phyloP scores from a whole-genome alignment of 2,113 vertebrate genomes.

The Salvator merianae region DNA sequence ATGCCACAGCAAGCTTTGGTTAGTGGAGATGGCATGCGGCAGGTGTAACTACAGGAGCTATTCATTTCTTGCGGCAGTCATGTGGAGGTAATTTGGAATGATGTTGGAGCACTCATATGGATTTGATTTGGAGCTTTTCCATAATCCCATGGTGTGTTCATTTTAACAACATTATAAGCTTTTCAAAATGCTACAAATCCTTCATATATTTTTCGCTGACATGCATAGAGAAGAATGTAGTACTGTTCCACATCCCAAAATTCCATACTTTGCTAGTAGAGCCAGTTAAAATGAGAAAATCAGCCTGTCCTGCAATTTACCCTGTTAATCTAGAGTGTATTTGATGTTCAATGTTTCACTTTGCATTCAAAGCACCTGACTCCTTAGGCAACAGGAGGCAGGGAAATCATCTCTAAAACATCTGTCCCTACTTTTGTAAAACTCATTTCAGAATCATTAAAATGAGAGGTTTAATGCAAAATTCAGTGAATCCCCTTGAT shows the following conservation, averaged over 20 bases:
- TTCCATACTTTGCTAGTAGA: neutral
- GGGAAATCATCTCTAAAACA: neutral
- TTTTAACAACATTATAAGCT: too few species aligned
- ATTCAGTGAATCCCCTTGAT: neutral
- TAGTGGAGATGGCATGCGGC: neutral
- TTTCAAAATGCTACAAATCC: neutral
- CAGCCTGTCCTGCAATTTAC: neutral
- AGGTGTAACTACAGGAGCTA: neutral
- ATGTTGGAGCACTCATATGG: neutral
- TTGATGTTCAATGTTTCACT: neutral
- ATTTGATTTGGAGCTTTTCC: neutral
- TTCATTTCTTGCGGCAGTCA: neutral
- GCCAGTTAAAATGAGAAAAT: neutral
- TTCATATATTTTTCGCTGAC: neutral
- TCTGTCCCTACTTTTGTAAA: neutral
- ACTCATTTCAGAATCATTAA: constrained; percentile 1
- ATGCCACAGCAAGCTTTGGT: neutral
- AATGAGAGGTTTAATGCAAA: constrained; percentile 16
- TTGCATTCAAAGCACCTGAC: constrained; percentile 1
- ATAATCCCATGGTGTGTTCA: neutral
- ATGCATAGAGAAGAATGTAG: too few species aligned
- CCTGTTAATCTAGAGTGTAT: constrained; percentile 20
- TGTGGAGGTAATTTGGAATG: neutral
- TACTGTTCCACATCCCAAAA: neutral
- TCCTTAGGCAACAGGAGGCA: neutral